Conservation (phyloP, 2,797 vertebrate species). For the Sebastes dallii region DNA sequence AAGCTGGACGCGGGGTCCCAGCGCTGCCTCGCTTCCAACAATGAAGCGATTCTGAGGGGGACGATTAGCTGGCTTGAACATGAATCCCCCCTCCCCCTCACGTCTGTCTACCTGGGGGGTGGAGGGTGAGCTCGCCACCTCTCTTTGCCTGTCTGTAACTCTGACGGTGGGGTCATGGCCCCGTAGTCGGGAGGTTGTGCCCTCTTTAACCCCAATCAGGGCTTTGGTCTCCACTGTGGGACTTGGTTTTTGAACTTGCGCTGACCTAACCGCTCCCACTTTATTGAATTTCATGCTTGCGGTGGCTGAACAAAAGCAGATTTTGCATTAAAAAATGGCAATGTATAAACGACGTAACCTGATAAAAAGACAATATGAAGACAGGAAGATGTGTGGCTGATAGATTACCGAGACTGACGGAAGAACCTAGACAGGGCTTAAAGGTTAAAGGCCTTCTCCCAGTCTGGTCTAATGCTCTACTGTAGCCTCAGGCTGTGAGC, state of each 20-base stretch:
- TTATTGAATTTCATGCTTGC: conserved; percentile 65
- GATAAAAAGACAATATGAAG: conserved; percentile 33
- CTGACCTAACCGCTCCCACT: conserved; percentile 64
- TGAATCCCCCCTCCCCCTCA: conserved; percentile 25
- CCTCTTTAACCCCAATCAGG: conserved; percentile 74
- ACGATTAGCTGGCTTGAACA: conserved; percentile 58
- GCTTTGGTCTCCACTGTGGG: conserved; percentile 55
- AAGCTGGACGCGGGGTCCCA: conserved; percentile 72
- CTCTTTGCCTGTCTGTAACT: conserved; percentile 46
- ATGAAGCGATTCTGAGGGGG: conserved; percentile 75
- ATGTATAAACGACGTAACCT: conserved; percentile 29
- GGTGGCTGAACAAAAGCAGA: conserved; percentile 51
- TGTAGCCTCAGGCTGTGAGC: conserved; percentile 43
- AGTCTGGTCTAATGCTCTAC: conserved; percentile 25
- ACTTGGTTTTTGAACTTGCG: conserved; percentile 62
- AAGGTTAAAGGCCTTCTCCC: conserved; percentile 31
- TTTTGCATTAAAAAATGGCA: conserved; percentile 41
- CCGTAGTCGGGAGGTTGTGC: conserved; percentile 57
- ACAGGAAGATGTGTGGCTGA: conserved; percentile 20
- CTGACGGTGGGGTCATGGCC: conserved; percentile 65
- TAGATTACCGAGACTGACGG: conserved; percentile 13
- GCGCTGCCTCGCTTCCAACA: conserved; percentile 70
- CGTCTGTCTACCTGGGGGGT: conserved; percentile 58
- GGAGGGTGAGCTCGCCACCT: conserved; percentile 24
- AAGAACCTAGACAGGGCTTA: conserved; percentile 5